Conservation (phyloP, 2,888 invertebrate genomes). For the Clusia tigrina region DNA sequence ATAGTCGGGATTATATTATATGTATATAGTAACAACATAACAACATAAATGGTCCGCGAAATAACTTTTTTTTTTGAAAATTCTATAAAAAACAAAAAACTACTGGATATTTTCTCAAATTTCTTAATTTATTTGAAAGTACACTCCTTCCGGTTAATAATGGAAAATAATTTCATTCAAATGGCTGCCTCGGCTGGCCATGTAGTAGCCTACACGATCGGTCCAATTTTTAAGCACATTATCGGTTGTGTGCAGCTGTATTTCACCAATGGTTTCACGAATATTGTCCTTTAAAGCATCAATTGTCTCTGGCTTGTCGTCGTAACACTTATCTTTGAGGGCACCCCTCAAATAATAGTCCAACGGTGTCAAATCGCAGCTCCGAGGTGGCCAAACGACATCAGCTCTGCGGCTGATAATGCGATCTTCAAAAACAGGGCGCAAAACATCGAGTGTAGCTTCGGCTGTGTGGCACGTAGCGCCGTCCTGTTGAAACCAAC, state of each 20-base stretch:
- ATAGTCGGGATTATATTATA: too few species aligned
- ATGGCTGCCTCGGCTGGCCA: slow-evolving; percentile 22
- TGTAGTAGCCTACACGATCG: slow-evolving; percentile 20
- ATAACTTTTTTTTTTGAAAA: slow-evolving; percentile 26
- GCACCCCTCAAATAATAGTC: slow-evolving; percentile 21
- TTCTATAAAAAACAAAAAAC: slow-evolving; percentile 34
- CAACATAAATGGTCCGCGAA: too few species aligned
- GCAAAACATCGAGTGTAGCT: slow-evolving; percentile 29
- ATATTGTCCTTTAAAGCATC: slow-evolving; percentile 24
- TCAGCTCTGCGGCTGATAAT: slow-evolving; percentile 31
- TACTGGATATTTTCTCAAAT: slow-evolving; percentile 67
- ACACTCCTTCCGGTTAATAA: slow-evolving; percentile 38
- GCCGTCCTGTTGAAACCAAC: slow-evolving; percentile 29
- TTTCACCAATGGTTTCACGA: slow-evolving; percentile 25
- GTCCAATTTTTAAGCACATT: slow-evolving; percentile 27
- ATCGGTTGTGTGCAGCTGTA: slow-evolving; percentile 27
- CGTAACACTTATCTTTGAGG: slow-evolving; percentile 28
- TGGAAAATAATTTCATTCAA: slow-evolving; percentile 31
- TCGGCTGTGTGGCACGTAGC: slow-evolving; percentile 32
- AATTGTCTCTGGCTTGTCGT: slow-evolving; percentile 28
- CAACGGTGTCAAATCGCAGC: slow-evolving; percentile 29
- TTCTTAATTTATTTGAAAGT: slow-evolving; percentile 54
- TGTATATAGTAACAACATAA: too few species aligned
- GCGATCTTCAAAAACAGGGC: slow-evolving; percentile 26
- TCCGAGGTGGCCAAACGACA: slow-evolving; percentile 30